phyloP scores from a whole-genome alignment of 2,888 invertebrate genomes.

The Andrena dorsata region DNA sequence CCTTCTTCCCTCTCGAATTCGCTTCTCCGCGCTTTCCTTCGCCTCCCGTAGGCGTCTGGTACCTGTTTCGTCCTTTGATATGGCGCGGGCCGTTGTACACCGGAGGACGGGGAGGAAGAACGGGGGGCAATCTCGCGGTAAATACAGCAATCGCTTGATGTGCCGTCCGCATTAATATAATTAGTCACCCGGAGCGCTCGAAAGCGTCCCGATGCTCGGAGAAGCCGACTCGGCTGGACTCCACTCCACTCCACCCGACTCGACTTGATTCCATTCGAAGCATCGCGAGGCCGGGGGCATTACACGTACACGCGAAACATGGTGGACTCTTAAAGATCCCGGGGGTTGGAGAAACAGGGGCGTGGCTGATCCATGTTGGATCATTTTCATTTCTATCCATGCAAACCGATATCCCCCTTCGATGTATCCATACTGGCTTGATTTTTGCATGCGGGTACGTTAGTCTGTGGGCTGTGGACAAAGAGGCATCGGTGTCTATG shows the following conservation, averaged over 20 bases:
- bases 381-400: slow-evolving; percentile 77
- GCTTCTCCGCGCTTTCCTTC: slow-evolving; percentile 43
- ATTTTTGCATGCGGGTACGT: slow-evolving; percentile 32
- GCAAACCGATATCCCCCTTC: slow-evolving; percentile 62
- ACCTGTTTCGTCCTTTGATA: slow-evolving; percentile 74
- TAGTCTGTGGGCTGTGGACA: neutral
- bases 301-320: slow-evolving; percentile 44
- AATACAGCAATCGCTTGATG: slow-evolving; percentile 84
- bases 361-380: slow-evolving; percentile 65
- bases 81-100: slow-evolving; percentile 68
- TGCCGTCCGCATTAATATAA: slow-evolving; percentile 84
- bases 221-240: slow-evolving; percentile 37
- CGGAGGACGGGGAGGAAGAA: slow-evolving; percentile 41
- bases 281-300: slow-evolving; percentile 48
- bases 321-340: slow-evolving; percentile 63
- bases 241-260: slow-evolving; percentile 3
- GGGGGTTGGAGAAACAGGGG: slow-evolving; percentile 48
- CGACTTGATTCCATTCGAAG: slow-evolving; percentile 30
- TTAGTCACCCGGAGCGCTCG: slow-evolving; percentile 84
- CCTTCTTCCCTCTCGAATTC: slow-evolving; percentile 20
- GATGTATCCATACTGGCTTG: neutral
- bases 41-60: slow-evolving; percentile 54
- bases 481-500: neutral
- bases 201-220: slow-evolving; percentile 55
- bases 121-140: slow-evolving; percentile 81